A percentile compares a stretch with the other conserved stretches of the same genome.
Evolutionary conservation across 2,888 invertebrate species (phyloP).

Genomic region (Caenorhabditis auriculariae): DNA sequence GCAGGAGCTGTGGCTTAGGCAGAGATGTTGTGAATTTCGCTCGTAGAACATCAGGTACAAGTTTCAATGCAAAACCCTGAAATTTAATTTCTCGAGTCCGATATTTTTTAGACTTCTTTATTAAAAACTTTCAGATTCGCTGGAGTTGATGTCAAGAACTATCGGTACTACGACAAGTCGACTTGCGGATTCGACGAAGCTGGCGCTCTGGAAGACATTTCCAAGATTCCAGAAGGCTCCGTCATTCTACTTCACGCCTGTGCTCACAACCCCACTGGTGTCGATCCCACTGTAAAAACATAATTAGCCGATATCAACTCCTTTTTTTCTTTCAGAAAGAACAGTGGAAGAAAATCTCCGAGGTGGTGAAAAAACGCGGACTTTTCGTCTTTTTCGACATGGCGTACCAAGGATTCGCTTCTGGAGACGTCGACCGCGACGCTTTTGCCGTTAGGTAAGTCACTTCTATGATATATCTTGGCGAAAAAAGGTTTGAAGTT

Average conservation of each 20-base stretch:
- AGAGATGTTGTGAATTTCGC: no score
- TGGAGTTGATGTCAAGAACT: constrained; percentile 81
- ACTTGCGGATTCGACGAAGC: constrained; percentile 89
- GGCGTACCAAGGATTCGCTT: constrained; percentile 79
- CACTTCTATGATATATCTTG: no score
- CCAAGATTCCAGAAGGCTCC: constrained; percentile 67
- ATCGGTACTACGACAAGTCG: constrained; percentile 89
- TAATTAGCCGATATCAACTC: neutral
- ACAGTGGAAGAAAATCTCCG: constrained; percentile 87
- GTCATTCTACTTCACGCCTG: constrained; percentile 91
- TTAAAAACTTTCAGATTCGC: constrained; percentile 71
- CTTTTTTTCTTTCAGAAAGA: constrained; percentile 69
- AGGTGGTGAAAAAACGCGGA: constrained; percentile 73
- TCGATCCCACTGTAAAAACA: constrained; percentile 42
- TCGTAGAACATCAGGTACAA: no score
- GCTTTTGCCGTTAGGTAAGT: constrained; percentile 83
- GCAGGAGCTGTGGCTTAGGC: no score
- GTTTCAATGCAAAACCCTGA: no score
- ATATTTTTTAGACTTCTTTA: no score
- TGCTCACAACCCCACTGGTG: constrained; percentile 96
- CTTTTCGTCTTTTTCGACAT: constrained; percentile 62
- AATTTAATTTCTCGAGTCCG: neutral
- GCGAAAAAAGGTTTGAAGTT: neutral
- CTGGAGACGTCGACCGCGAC: constrained; percentile 88
- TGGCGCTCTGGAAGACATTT: constrained; percentile 75